Percentiles rank a stretch among this genome's conserved stretches.
These are phyloP conservation scores for Coelopa pilipes DNA, from an alignment of 2,888 invertebrate species.

Conservation along the genomic window DNA sequence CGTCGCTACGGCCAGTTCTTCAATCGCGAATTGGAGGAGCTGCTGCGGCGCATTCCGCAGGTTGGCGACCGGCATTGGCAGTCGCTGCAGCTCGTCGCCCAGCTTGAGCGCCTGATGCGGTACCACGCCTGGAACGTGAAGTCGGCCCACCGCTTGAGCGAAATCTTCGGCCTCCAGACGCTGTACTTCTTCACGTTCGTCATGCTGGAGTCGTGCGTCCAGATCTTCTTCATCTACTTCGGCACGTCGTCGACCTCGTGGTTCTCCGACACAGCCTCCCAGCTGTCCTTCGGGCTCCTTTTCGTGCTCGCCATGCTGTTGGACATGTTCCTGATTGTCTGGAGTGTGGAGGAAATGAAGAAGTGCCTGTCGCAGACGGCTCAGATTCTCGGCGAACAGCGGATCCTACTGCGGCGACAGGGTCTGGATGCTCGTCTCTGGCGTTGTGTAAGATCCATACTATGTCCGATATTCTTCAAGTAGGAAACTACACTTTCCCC, in stretches of 20 bases:
- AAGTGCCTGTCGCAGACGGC: conserved; percentile 32
- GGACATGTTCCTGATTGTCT: conserved; percentile 45
- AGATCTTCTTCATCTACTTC: conserved; percentile 56
- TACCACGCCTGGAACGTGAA: conserved; percentile 45
- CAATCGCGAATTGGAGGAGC: conserved; percentile 48
- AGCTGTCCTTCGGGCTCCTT: conserved; percentile 34
- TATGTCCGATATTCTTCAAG: no score
- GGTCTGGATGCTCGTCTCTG: neutral
- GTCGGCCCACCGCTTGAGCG: conserved; percentile 45
- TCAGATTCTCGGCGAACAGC: conserved; percentile 32
- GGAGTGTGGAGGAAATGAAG: conserved; percentile 40
- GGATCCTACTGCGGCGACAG: neutral
- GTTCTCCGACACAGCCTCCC: neutral
- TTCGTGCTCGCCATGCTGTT: conserved; percentile 41
- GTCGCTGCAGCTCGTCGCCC: conserved; percentile 38
- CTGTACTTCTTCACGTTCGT: conserved; percentile 50
- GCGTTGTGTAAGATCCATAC: neutral
- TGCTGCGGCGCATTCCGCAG: conserved; percentile 35
- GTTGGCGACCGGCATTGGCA: neutral
- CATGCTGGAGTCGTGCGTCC: conserved; percentile 50
- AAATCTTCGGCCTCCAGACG: conserved; percentile 51
- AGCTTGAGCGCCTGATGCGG: conserved; percentile 48
- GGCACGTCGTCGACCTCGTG: conserved; percentile 15
- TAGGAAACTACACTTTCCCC: no score
- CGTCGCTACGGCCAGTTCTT: conserved; percentile 49